A percentile compares a stretch with the other conserved stretches of the same genome.
These are phyloP conservation scores for Acanthacorydalis orientalis DNA, from an alignment of 2,888 invertebrate genomes.

Conservation along the genomic window DNA sequence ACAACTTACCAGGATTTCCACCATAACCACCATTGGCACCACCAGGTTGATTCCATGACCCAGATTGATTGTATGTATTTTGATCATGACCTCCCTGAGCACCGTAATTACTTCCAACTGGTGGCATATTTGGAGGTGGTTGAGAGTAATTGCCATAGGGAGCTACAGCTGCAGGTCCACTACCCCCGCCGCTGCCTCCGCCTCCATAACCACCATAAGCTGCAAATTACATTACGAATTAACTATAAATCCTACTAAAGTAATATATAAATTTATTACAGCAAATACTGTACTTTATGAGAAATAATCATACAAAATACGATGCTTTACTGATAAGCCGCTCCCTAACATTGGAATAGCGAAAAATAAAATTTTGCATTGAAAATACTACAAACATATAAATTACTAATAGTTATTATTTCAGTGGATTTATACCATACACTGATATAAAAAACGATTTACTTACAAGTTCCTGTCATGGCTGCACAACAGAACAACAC, in stretches of 20 bases:
- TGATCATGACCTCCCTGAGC: conserved; percentile 4
- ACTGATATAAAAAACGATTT: conserved; percentile 5
- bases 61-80: conserved; percentile 2
- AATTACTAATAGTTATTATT: too few species aligned
- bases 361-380: too few species aligned
- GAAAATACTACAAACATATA: too few species aligned
- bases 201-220: conserved; percentile 14
- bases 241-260: too few species aligned
- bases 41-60: conserved; percentile 2
- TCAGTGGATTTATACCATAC: neutral
- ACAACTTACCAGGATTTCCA: conserved; percentile 3
- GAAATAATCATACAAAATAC: conserved; percentile 4
- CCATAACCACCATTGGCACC: conserved; percentile 2
- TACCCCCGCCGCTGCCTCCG: conserved; percentile 9
- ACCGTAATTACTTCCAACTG: conserved; percentile 4
- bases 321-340: too few species aligned
- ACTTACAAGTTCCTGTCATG: conserved; percentile 9
- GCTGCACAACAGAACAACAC: too few species aligned
- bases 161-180: conserved; percentile 3
- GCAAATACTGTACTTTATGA: too few species aligned
- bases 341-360: too few species aligned
- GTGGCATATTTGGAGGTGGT: conserved; percentile 16
- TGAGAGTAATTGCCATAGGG: conserved; percentile 22
- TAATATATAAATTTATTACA: too few species aligned
- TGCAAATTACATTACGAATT: conserved; percentile 1